Conservation (phyloP, 2,888 invertebrate genomes). For the Pandemis corylana region DNA sequence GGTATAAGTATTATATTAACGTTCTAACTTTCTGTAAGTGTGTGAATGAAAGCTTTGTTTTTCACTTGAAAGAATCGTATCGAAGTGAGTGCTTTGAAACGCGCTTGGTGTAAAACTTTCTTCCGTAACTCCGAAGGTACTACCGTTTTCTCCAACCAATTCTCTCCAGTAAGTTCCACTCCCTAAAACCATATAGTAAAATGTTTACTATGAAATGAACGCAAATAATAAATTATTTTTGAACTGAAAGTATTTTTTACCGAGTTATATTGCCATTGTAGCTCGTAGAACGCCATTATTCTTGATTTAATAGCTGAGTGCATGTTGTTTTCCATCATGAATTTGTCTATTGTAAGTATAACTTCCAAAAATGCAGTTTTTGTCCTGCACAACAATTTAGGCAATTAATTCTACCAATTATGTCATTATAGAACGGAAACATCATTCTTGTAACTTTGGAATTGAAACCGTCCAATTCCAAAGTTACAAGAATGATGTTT, state of each 20-base stretch:
- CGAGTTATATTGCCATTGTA: slow-evolving; percentile 83
- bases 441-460: too few species aligned
- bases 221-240: not conserved
- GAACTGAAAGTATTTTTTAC: slow-evolving; percentile 52
- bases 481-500: not conserved
- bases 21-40: slow-evolving; percentile 74
- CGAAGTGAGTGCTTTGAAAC: slow-evolving; percentile 76
- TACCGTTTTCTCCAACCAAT: slow-evolving; percentile 75
- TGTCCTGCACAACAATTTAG: slow-evolving; percentile 58
- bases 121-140: slow-evolving; percentile 74
- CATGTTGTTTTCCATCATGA: slow-evolving; percentile 81
- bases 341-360: slow-evolving; percentile 77
- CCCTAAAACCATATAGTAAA: slow-evolving; percentile 59
- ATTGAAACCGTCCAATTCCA: not conserved
- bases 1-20: too few species aligned
- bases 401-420: not conserved
- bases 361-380: slow-evolving; percentile 80
- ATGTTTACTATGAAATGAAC: not conserved
- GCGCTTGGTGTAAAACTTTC: slow-evolving; percentile 79
- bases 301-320: slow-evolving; percentile 73
- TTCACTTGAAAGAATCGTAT: slow-evolving; percentile 79
- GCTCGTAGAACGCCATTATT: slow-evolving; percentile 79
- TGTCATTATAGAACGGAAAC: not conserved
- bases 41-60: slow-evolving; percentile 80
- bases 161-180: slow-evolving; percentile 76